Evolutionary conservation across 2,113 vertebrate species (phyloP), one percentile per base, ranked within the genome.

Genomic region (Edolisoma coerulescens): DNA sequence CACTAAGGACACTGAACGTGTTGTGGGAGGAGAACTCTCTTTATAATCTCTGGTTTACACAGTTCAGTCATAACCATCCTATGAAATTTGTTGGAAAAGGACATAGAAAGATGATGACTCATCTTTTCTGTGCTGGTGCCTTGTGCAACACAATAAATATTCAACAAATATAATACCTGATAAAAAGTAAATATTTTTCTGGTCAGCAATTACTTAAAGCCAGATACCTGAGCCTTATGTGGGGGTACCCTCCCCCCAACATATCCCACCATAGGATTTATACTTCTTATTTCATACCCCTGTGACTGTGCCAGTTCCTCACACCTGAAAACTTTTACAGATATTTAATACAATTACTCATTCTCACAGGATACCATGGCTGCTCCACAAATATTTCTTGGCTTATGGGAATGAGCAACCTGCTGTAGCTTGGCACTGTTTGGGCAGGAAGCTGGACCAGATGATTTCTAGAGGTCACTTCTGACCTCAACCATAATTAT

Each of bases 241-340:
- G 0, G 23, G 10, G 4, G 7, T 21, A 35, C 3, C 2, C 2
- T 10, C 2, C 18, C 18, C 13, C 3, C 16, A 82, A 4, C 12
- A 80, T 15, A 61, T 27, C 17, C 16, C 32, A 37, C 6, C 41
- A 47, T 1, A 49, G 35, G 20, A 70, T 65, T 80, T 65, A 54
- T 74, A 27, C 23, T 63, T 82, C 6, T 2, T 32, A 74, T 63
- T 84, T 84, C 28, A 53, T 26, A 33, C 14, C 10, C 7, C 28
- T 50, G 7, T 2, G 10, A 32, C 32, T 35, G 22, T 41, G n/a
- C 5, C 45, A n/a, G 17, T n/a, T 69, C 12, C 27, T 89, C 0
- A 0, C 12, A 64, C 5, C 26, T 68, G 44, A 18, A 6, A 24
- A 32, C 28, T 57, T 78, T 52, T 50, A n/a, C 7, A 37, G 30